Evolutionary conservation across 2,797 vertebrate species (phyloP).

Genomic region (Neostethus bicornis): DNA sequence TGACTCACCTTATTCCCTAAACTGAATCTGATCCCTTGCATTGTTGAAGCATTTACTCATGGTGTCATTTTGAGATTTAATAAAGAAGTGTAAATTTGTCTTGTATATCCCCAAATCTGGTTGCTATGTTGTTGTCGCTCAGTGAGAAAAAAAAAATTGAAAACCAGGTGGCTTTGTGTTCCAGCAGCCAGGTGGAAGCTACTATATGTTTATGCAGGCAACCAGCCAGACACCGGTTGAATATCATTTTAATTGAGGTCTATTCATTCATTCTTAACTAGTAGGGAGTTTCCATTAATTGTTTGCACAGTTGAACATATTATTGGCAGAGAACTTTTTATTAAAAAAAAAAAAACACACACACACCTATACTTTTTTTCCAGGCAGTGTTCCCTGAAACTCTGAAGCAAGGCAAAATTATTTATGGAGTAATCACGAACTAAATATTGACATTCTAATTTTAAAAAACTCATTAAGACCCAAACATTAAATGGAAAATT

Average conservation of each 20-base stretch:
- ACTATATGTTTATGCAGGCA: not conserved
- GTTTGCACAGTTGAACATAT: not conserved
- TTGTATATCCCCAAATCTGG: not conserved
- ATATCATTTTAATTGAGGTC: not conserved
- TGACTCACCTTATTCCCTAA: constrained; percentile 62
- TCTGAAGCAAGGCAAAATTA: not conserved
- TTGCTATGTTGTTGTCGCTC: not conserved
- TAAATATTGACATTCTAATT: no score
- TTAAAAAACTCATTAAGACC: not conserved
- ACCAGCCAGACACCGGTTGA: not conserved
- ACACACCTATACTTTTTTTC: no score
- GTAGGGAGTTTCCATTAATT: not conserved
- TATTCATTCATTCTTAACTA: not conserved
- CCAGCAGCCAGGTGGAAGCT: constrained; percentile 2
- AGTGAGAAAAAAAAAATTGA: not conserved
- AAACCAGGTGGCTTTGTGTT: not conserved
- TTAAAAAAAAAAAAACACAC: no score
- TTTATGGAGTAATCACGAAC: no score
- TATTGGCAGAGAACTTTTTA: no score
- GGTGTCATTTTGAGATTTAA: constrained; percentile 19
- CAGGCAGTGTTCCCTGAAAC: not conserved
- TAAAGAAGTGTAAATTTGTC: not conserved
- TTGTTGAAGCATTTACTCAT: constrained; percentile 21
- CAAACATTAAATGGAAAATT: not conserved
- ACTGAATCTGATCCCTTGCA: constrained; percentile 45